Conservation (phyloP, 2,888 invertebrate genomes). For the Pristionchus exspectatus region DNA sequence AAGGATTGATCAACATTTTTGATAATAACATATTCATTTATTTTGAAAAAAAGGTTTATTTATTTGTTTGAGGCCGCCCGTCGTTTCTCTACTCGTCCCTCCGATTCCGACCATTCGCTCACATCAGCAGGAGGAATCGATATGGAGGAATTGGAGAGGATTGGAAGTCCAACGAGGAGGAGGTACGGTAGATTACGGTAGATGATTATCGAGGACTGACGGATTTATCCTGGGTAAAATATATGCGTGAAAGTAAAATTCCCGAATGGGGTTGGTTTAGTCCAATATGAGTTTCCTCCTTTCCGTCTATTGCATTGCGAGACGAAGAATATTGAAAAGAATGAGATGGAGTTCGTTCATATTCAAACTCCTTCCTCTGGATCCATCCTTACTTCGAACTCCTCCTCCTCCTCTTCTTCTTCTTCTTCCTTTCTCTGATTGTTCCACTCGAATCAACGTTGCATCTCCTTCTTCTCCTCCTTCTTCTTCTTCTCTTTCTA, state of each 20-base stretch:
- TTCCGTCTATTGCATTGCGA: constrained; percentile 22
- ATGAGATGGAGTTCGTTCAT: constrained; percentile 31
- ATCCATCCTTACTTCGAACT: background rate
- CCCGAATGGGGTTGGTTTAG: background rate
- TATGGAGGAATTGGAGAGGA: constrained; percentile 51
- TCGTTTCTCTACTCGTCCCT: constrained; percentile 44
- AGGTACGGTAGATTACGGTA: constrained; percentile 38
- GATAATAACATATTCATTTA: too few species aligned
- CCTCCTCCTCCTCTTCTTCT: background rate
- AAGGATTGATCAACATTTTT: too few species aligned
- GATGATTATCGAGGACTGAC: background rate
- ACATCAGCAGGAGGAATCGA: constrained; percentile 40
- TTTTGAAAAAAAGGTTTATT: too few species aligned
- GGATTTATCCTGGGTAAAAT: background rate
- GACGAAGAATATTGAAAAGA: constrained; percentile 27
- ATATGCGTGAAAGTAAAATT: background rate
- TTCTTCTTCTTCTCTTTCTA: background rate
- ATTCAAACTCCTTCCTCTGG: background rate
- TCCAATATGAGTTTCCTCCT: constrained; percentile 39
- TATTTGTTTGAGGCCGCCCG: constrained; percentile 35
- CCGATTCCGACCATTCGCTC: constrained; percentile 48
- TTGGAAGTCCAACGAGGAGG: constrained; percentile 44
- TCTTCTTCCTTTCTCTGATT: background rate
- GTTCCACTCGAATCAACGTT: constrained; percentile 43
- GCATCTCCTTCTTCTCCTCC: constrained; percentile 44